Conservation (phyloP, 2,113 vertebrate genomes). For the Trinectes maculatus region DNA sequence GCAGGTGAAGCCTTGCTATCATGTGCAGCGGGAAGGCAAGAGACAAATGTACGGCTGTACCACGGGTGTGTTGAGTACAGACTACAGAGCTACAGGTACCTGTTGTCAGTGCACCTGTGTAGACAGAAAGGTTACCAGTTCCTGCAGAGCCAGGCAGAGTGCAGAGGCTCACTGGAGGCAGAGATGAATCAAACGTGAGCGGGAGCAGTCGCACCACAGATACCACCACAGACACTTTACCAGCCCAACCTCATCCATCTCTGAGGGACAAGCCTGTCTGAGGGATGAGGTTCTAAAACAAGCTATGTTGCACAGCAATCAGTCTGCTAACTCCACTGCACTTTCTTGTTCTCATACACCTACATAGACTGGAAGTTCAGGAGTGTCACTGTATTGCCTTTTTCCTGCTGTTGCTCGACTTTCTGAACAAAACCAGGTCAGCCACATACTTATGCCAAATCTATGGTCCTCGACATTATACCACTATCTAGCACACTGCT, state of each 20-base stretch:
- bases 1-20: slow-evolving; percentile 32
- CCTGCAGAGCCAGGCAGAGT: slow-evolving; percentile 14
- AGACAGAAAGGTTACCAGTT: slow-evolving; percentile 25
- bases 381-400: no score
- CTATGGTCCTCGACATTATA: not conserved
- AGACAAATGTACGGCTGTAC: slow-evolving; percentile 26
- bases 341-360: no score
- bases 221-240: not conserved
- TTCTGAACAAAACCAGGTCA: not conserved
- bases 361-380: no score
- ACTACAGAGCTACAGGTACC: slow-evolving; percentile 24
- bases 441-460: not conserved
- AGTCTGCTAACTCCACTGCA: slow-evolving; percentile 17
- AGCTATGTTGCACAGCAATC: slow-evolving; percentile 39
- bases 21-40: slow-evolving; percentile 34
- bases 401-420: not conserved
- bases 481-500: not conserved
- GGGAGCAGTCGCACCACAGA: slow-evolving; percentile 18
- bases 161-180: slow-evolving; percentile 18
- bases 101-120: slow-evolving; percentile 43
- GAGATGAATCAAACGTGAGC: slow-evolving; percentile 47
- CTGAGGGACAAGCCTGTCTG: slow-evolving; percentile 33
- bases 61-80: slow-evolving; percentile 29
- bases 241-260: slow-evolving; percentile 33
- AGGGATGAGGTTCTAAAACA: slow-evolving; percentile 42